phyloP scores from a whole-genome alignment of 2,888 invertebrate genomes.

The Baccha elongata region DNA sequence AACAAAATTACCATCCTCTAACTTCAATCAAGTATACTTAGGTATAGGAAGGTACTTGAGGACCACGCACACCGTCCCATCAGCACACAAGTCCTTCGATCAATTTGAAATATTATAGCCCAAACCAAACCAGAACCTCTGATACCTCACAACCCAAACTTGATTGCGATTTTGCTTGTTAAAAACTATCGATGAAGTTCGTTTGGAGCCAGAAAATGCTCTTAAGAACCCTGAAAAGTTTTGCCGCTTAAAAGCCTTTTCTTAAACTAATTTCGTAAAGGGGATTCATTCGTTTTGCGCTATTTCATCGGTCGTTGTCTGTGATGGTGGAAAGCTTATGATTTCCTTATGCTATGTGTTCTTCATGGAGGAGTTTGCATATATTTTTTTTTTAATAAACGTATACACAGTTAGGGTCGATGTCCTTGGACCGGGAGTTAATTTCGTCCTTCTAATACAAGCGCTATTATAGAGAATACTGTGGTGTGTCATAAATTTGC shows the following conservation, averaged over 20 bases:
- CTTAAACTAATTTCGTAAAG: slow-evolving; percentile 72
- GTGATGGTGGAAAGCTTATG: slow-evolving; percentile 21
- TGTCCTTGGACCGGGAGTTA: slow-evolving; percentile 37
- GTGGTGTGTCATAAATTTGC: slow-evolving; percentile 70
- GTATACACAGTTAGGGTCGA: not conserved
- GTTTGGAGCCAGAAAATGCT: slow-evolving; percentile 65
- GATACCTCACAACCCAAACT: slow-evolving; percentile 1
- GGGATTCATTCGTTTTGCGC: slow-evolving; percentile 58
- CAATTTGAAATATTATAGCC: slow-evolving; percentile 10
- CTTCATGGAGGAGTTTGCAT: not conserved
- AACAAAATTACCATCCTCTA: not conserved
- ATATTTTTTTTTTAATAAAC: too few species aligned
- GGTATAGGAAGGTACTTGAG: too few species aligned
- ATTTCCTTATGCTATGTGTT: slow-evolving; percentile 20
- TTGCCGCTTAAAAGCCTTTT: slow-evolving; percentile 71
- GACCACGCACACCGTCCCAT: not conserved
- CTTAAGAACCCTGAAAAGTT: slow-evolving; percentile 71
- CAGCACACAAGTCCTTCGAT: not conserved
- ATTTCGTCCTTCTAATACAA: slow-evolving; percentile 56
- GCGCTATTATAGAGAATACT: slow-evolving; percentile 12
- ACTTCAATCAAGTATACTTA: not conserved
- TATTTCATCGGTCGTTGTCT: slow-evolving; percentile 25
- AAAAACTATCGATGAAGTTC: slow-evolving; percentile 73
- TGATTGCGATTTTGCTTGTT: slow-evolving; percentile 57
- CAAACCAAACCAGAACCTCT: not conserved